Evolutionary conservation across 2,888 invertebrate species (phyloP).

Genomic region (Mythimna loreyi): DNA sequence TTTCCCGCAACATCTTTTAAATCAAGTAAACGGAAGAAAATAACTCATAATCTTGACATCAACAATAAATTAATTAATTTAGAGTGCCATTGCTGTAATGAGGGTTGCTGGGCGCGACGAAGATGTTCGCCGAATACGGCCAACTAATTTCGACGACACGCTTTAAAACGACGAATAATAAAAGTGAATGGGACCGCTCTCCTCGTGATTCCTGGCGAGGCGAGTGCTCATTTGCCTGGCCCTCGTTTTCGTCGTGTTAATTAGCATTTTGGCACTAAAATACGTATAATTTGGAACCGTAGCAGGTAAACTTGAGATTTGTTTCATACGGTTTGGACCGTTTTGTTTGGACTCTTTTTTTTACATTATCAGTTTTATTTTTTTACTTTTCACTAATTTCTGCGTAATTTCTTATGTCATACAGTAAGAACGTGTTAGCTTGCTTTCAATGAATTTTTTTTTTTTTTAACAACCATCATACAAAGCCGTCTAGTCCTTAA

Average conservation of each 20-base stretch:
- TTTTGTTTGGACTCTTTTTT: slow-evolving; percentile 28
- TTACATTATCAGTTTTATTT: neutral
- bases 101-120: slow-evolving; percentile 73
- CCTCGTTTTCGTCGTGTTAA: slow-evolving; percentile 85
- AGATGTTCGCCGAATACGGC: slow-evolving; percentile 85
- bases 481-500: too few relatives aligned
- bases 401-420: neutral
- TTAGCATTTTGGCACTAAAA: slow-evolving; percentile 89
- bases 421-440: neutral
- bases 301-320: slow-evolving; percentile 65
- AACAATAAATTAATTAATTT: slow-evolving; percentile 80
- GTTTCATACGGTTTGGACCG: slow-evolving; percentile 33
- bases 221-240: slow-evolving; percentile 84
- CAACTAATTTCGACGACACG: slow-evolving; percentile 89
- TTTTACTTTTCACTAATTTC: neutral
- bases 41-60: slow-evolving; percentile 62
- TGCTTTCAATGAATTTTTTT: neutral
- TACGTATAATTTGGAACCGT: slow-evolving; percentile 82
- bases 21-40: slow-evolving; percentile 49
- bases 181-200: slow-evolving; percentile 88
- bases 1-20: slow-evolving; percentile 37
- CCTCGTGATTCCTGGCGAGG: slow-evolving; percentile 87
- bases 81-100: slow-evolving; percentile 79
- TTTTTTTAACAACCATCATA: too few relatives aligned
- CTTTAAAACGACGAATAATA: slow-evolving; percentile 89